Evolutionary conservation across 2,888 invertebrate species (phyloP), one percentile per base, ranked within the genome.

Genomic region (Junonia oenone): DNA sequence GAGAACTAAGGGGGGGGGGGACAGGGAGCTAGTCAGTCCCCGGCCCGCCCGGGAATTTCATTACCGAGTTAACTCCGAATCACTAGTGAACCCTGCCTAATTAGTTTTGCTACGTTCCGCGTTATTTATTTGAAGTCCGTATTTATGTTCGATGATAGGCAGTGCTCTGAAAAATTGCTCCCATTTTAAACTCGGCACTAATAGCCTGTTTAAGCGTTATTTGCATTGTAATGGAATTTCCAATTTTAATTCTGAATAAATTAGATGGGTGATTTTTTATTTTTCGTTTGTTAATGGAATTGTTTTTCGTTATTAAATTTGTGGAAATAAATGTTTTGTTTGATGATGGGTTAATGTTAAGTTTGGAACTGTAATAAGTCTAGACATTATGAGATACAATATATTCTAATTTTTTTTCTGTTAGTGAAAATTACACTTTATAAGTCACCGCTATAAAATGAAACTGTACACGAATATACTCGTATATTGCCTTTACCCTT

Each of bases 31-130:
- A 22, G 38, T 29, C 27, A 27, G 54, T 45, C 50, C 43, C 13
- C 45, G 47, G 46, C 53, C 55, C 59, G 65, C 65, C 66, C 63
- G 67, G 70, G 77, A 76, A 80, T 78, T 80, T 78, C 75, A 80
- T 78, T 80, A 79, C 62, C 55, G 63, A 69, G 64, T 69, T 59
- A 73, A 75, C 73, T 74, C 67, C 66, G 64, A 72, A 72, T 68
- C 68, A 68, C 68, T 62, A 68, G 63, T 72, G 73, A 73, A 73
- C 73, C 73, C 71, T 69, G 50, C 69, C 71, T 80, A 78, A 79
- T 81, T 78, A 54, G 53, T 57, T 57, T 55, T 51, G 48, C 37
- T 52, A 27, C 54, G 66, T 62, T 59, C 64, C 49, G 55, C 65
- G 72, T 72, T 79, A 76, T 78, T 78, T 78, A 77, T 77, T 75